Base-by-base conservation (phyloP, 2,888 invertebrate species). In the Parnassius apollo region DNA sequence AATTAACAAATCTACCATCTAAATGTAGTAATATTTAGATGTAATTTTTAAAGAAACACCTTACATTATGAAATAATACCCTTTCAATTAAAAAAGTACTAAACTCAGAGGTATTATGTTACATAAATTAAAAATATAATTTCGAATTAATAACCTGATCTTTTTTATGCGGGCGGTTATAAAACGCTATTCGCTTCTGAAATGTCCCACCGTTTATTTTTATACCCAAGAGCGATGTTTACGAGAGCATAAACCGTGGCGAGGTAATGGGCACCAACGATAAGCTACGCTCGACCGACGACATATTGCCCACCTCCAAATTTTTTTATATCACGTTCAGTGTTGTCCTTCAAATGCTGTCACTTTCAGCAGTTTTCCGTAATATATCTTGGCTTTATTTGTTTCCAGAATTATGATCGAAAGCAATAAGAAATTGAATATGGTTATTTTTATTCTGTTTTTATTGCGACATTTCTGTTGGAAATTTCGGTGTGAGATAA, bases 161-260 rank as follows among this genome's bases (percentile, higher is more conserved):
- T 7, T 35, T 35, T 35, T 25, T 35, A 7, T 35, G 35, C 7
- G 35, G 7, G 7, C 4, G 4, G 35, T 35, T 35, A 35, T 35
- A 13, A 49, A 49, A 49, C 49, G 49, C 49, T 13, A 11, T 9
- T 4, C 49, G 44, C 59, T 46, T 57, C 59, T 66, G 61, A 60
- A 65, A 65, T 64, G 45, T 49, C 70, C 58, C 66, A 73, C 73
- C 74, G 76, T 78, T 80, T 78, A 80, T 76, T 80, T 80, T 80
- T 75, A 79, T 79, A 72, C 75, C 74, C 75, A 70, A 71, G 75
- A 74, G 75, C 73, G 68, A 76, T 77, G 80, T 78, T 81, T 81
- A 81, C 71, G 77, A 66, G 68, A 70, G 73, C 75, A 78, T 75
- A 72, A 74, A 72, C 71, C 69, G 72, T 64, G 66, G 69, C 68